Evolutionary conservation across 2,113 vertebrate genomes (phyloP).

Genomic region (Trogon surrucura): DNA sequence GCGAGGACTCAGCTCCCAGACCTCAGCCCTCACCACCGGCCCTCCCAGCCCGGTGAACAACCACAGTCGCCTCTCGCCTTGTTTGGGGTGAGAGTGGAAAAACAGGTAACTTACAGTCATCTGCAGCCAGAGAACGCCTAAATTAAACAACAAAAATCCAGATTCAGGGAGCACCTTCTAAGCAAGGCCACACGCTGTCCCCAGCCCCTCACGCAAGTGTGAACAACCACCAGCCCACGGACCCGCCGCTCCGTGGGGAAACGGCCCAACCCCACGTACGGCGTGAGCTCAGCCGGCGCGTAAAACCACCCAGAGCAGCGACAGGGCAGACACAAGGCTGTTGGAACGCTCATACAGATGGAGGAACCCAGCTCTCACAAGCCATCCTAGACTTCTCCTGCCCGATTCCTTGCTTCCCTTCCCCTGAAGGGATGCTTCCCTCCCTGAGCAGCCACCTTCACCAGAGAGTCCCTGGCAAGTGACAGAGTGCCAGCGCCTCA

Average conservation of each 20-base stretch:
- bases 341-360: neutral
- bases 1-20: rapidly evolving
- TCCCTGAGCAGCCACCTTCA: neutral
- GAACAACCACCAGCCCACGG: rapidly evolving
- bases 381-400: neutral
- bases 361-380: neutral
- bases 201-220: neutral
- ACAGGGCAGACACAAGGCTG: neutral
- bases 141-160: neutral
- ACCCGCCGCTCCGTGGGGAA: neutral
- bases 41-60: neutral
- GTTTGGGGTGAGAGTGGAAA: neutral
- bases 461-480: neutral
- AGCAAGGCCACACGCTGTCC: neutral
- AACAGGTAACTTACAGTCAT: neutral
- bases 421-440: neutral
- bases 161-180: neutral
- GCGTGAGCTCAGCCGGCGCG: neutral
- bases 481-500: neutral
- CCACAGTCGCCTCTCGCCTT: neutral
- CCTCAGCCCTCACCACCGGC: neutral
- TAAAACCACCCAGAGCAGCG: neutral
- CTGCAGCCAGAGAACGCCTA: neutral
- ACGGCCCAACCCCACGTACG: neutral
- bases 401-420: rapidly evolving